Percentiles rank a stretch among this genome's conserved stretches.
phyloP scores from a whole-genome alignment of 2,797 vertebrate species.

The Hydrocynus forskahlii region DNA sequence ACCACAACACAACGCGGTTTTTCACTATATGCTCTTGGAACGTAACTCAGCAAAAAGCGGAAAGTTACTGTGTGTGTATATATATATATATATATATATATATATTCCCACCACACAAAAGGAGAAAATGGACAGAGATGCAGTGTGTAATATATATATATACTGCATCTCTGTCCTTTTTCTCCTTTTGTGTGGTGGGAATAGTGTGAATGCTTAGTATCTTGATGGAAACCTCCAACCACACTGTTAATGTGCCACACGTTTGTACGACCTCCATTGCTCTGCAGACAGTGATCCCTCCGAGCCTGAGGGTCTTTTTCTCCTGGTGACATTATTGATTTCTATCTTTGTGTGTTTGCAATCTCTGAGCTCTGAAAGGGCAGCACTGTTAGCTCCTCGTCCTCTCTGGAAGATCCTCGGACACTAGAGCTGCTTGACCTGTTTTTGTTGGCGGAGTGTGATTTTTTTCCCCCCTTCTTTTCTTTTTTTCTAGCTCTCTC shows the following conservation, averaged over 20 bases:
- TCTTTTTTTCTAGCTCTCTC: conserved; percentile 48
- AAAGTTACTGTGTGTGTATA: no score
- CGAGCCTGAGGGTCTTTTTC: conserved; percentile 52
- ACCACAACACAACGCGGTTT: no score
- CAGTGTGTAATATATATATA: no score
- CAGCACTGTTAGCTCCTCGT: conserved; percentile 63
- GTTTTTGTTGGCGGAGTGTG: conserved; percentile 45
- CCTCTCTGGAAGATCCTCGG: conserved; percentile 60
- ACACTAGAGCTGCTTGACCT: conserved; percentile 63
- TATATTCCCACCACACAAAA: no score
- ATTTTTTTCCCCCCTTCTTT: not conserved
- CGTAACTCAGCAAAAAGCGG: no score
- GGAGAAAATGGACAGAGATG: no score
- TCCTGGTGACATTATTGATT: conserved; percentile 66
- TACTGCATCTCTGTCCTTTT: no score
- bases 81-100: no score
- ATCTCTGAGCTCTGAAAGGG: conserved; percentile 62
- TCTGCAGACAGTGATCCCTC: conserved; percentile 54
- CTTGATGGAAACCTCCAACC: conserved; percentile 17
- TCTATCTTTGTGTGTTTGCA: conserved; percentile 65
- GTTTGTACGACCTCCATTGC: conserved; percentile 56
- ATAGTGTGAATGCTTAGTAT: conserved; percentile 22
- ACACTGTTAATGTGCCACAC: conserved; percentile 43
- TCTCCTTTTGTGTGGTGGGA: conserved; percentile 19
- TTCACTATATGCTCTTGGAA: no score